Evolutionary conservation across 2,888 invertebrate species (phyloP), one percentile per base, ranked within the genome.

Genomic region (Galeopsomyia nigrocyanea): DNA sequence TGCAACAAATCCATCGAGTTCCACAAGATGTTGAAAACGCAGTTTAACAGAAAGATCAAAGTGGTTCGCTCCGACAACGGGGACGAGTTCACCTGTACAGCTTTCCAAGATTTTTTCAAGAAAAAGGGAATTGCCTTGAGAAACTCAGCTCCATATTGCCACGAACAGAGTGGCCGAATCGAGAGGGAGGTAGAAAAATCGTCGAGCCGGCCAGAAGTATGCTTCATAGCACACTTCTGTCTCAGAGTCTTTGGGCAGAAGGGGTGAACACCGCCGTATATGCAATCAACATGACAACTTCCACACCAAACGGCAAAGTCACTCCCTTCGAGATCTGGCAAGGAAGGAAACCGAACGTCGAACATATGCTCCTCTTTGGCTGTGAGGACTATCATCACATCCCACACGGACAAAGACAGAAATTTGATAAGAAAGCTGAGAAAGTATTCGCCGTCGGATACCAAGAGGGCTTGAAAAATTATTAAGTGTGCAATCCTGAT

Each of bases 311-410:
- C 3, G 47, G 3, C 17, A 51, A 51, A 1, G 17, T 17, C n/a
- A 63, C 62, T 10, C 62, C 62, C n/a, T 63, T 31, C 13, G 51
- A 63, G 16, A 3, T 10, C 7, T 63, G 50, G 50, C 17, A 63
- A 31, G 17, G 17, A 13, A 50, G 50, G 9, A 63, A 50, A 17
- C 62, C 62, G 2, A 31, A 63, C 10, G 26, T 63, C 5, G 17
- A 17, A 2, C 51, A 63, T 31, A 63, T 63, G 62, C 22, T 13
- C 1, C 62, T 51, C 2, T 63, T 63, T 17, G 50, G 51, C 7
- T 21, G 31, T 5, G 17, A 16, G 7, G 63, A 10, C 6, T 63
- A 2, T 14, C 7, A 2, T 19, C 2, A 13, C 5, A 21, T 61
- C 14, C 49, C 22, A 0, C 10, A 63, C n/a, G 21, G 14, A 9